These are phyloP conservation scores for Heliothis peltigera DNA, from an alignment of 2,888 invertebrate genomes.

Conservation along the genomic window DNA sequence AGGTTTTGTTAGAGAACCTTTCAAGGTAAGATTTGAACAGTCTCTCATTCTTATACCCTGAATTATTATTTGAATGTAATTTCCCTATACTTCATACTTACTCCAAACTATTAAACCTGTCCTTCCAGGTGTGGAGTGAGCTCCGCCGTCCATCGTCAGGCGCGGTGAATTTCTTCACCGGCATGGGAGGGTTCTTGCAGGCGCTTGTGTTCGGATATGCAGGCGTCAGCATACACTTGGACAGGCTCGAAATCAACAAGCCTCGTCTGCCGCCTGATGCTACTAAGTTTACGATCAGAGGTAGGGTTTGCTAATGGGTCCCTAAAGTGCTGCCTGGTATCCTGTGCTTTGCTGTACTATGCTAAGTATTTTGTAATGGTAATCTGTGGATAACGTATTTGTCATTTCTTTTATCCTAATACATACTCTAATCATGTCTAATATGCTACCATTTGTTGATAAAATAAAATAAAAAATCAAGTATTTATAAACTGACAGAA, in stretches of 20 bases:
- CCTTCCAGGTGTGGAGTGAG: slow-evolving; percentile 90
- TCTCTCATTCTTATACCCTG: no score
- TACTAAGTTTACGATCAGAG: slow-evolving; percentile 80
- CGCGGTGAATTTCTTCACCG: slow-evolving; percentile 90
- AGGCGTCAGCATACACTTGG: slow-evolving; percentile 87
- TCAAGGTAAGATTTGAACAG: slow-evolving; percentile 88
- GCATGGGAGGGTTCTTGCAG: slow-evolving; percentile 91
- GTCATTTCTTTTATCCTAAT: no score
- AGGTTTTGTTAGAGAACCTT: slow-evolving; percentile 89
- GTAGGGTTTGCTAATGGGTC: slow-evolving; percentile 58
- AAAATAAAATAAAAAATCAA: no score
- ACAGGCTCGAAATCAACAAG: slow-evolving; percentile 80
- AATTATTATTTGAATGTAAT: no score
- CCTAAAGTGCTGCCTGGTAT: background rate
- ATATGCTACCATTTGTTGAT: no score
- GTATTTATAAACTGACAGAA: no score
- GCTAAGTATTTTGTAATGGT: no score
- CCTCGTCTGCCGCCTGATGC: slow-evolving; percentile 83
- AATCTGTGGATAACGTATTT: no score
- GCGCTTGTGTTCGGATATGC: slow-evolving; percentile 90
- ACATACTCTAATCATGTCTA: no score
- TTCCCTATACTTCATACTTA: no score
- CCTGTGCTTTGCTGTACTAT: no score
- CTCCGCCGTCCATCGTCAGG: slow-evolving; percentile 85
- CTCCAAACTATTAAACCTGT: no score